Base-by-base conservation (phyloP, 2,797 vertebrate species). In the Myotis vivesi region DNA sequence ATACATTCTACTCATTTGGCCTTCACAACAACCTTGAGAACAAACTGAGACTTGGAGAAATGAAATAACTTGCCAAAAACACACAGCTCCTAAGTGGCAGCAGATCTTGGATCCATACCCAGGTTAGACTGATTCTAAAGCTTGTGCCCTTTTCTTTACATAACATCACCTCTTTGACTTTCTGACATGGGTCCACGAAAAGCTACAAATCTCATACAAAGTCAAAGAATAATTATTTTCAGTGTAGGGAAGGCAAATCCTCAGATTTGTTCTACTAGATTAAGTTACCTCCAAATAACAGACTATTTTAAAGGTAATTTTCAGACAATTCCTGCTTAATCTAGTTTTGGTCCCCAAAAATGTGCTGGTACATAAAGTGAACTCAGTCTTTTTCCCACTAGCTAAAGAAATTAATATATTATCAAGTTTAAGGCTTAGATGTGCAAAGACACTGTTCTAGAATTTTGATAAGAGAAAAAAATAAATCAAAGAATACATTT, bases 181-280 rank as follows among this genome's bases (percentile, higher is more conserved):
- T 94, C 30, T 72, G 46, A 81, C 44, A 68, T 51, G 73, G 51
- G 22, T 76, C 73, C 55, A 72, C 46, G 81, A 68, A 96, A 94
- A 88, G 25, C 72, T 46, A 81, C 49, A 30, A 53, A 30, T 23
- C 46, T 95, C 30, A 64, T 62, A 64, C 3, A 53, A 76, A 9
- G 55, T 88, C 77, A 95, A 92, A 95, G 41, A 96, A 82, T 82
- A 89, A 85, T 75, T 80, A 94, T 28, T 90, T 94, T 79, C 68
- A 68, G 22, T 44, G 1, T 33, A 57, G 16, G 13, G 49, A 87
- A 93, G 80, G 72, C 36, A 95, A 87, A 79, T 36, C 51, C 59
- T 87, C 41, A 77, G 69, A 86, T 82, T 73, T 73, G 7, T 55
- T 91, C 28, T 20, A 49, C 66, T 71, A 91, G 41, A 71, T 87